Percentiles rank a stretch among this genome's conserved stretches.
These are phyloP conservation scores for Myotis brandtii DNA, from an alignment of 2,113 vertebrate species.

Conservation along the genomic window DNA sequence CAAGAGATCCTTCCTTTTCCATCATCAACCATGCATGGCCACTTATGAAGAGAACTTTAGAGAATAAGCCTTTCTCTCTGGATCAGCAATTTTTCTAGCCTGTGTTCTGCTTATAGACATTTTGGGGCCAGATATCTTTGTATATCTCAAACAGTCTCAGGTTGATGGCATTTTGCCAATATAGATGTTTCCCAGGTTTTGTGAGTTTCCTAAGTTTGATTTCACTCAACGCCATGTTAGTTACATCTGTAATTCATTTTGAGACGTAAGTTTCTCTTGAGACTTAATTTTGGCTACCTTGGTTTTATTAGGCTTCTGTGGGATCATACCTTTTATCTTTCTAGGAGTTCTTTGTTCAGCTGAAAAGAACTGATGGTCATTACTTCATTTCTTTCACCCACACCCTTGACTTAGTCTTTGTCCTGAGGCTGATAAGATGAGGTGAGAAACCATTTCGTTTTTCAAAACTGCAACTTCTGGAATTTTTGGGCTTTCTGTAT, in stretches of 20 bases:
- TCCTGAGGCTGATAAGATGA: not conserved
- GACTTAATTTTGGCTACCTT: constrained; percentile 27
- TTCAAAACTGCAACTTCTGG: not conserved
- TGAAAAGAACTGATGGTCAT: not conserved
- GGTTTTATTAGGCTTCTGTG: not conserved
- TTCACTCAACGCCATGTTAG: not conserved
- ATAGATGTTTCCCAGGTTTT: constrained; percentile 15
- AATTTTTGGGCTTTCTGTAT: not conserved
- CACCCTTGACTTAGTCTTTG: constrained; percentile 32
- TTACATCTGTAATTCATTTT: not conserved
- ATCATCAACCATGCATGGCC: not conserved
- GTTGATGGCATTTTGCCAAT: constrained; percentile 7
- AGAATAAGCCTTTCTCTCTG: not conserved
- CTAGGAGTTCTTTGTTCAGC: not conserved
- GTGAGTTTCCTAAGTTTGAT: constrained; percentile 12
- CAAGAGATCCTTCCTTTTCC: not conserved
- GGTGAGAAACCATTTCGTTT: constrained; percentile 19
- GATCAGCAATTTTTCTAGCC: not conserved
- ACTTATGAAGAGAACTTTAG: not conserved
- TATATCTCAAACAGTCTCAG: not conserved
- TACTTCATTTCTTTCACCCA: not conserved
- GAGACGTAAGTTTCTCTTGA: not conserved
- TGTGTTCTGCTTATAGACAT: not conserved
- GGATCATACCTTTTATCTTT: not conserved
- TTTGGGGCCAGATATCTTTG: not conserved